phyloP scores from a whole-genome alignment of 2,797 vertebrate genomes.

The Sebastolobus alascanus region DNA sequence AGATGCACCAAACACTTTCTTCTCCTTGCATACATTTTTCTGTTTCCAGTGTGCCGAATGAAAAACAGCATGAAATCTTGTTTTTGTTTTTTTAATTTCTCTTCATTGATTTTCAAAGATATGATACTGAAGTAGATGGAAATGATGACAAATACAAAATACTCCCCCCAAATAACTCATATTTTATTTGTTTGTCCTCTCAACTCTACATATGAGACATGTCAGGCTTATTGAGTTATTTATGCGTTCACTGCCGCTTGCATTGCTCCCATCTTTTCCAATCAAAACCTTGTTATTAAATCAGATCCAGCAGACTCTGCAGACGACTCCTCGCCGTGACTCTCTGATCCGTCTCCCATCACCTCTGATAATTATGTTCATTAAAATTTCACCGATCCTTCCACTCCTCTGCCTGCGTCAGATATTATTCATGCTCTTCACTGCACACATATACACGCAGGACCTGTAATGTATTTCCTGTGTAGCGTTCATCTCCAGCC shows the following conservation, averaged over 20 bases:
- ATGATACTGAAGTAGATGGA: constrained; percentile 4
- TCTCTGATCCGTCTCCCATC: constrained; percentile 58
- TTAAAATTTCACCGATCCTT: constrained; percentile 72
- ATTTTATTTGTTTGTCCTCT: constrained; percentile 11
- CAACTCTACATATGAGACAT: neutral
- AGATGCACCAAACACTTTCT: constrained; percentile 53
- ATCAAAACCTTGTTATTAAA: constrained; percentile 39
- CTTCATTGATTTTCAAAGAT: constrained; percentile 24
- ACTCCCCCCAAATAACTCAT: neutral
- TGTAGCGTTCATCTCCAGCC: constrained; percentile 41
- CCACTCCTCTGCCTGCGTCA: constrained; percentile 54
- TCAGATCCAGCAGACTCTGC: constrained; percentile 35
- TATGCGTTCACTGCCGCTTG: constrained; percentile 32
- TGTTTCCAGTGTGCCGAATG: constrained; percentile 11
- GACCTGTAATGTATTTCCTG: constrained; percentile 52
- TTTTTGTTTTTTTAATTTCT: neutral
- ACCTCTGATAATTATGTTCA: constrained; percentile 72
- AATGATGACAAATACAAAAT: constrained; percentile 26
- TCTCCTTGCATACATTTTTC: constrained; percentile 22
- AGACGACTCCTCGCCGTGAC: neutral
- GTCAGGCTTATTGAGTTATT: constrained; percentile 20
- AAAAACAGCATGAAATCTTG: constrained; percentile 27
- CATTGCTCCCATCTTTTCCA: constrained; percentile 31
- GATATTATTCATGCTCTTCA: constrained; percentile 60
- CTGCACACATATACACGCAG: constrained; percentile 29